phyloP scores from a whole-genome alignment of 1,140 invertebrate genomes.

The Macrotrachela quadricornifera region DNA sequence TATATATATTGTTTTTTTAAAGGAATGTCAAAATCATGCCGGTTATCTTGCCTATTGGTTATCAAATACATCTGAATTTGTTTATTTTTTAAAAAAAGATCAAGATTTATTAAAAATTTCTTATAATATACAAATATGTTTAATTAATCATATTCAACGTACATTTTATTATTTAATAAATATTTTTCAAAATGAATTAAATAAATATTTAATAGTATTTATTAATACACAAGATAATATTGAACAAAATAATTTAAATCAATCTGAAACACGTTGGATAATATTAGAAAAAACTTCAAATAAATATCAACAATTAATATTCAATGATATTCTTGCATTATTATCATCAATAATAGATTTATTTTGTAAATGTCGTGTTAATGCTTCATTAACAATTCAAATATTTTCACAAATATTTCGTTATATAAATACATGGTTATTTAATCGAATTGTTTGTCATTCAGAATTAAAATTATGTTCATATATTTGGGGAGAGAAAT shows the following conservation, averaged over 20 bases:
- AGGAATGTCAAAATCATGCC: conserved; percentile 35
- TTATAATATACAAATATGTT: conserved; percentile 66
- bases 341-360: conserved; percentile 46
- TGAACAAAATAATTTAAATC: conserved; percentile 34
- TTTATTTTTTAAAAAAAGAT: conserved; percentile 86
- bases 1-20: no score
- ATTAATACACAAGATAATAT: conserved; percentile 36
- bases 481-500: conserved; percentile 49
- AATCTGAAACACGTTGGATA: no score
- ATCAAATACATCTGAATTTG: conserved; percentile 74
- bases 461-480: conserved; percentile 33
- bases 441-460: conserved; percentile 51
- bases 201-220: conserved; percentile 37
- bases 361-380: conserved; percentile 69
- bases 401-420: conserved; percentile 93
- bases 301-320: no score
- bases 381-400: conserved; percentile 91
- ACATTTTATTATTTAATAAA: conserved; percentile 46
- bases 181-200: conserved; percentile 39
- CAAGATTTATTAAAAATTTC: conserved; percentile 72
- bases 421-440: conserved; percentile 81
- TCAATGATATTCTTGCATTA: no score
- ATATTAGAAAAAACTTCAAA: no score
- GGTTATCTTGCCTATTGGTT: conserved; percentile 77
- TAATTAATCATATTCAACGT: conserved; percentile 70